Conservation (phyloP, 2,888 invertebrate species). For the Mantis religiosa region DNA sequence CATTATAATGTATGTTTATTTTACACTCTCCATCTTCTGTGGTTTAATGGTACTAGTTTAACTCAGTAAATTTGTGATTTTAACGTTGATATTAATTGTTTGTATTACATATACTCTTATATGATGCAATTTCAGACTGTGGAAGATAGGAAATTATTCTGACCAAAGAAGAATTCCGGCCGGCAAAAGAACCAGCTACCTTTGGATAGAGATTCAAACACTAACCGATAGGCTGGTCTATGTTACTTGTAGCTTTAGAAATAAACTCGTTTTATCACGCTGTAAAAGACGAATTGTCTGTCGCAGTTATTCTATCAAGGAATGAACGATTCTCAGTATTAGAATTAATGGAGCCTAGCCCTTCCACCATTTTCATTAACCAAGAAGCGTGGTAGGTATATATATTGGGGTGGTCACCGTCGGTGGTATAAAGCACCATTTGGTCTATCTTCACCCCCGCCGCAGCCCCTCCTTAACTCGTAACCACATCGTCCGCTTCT, state of each 20-base stretch:
- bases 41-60: no score
- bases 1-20: no score
- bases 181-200: no score
- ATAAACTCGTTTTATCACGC: neutral
- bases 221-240: neutral
- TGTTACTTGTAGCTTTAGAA: neutral
- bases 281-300: neutral
- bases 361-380: neutral
- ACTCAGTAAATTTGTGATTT: no score
- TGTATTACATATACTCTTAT: no score
- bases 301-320: neutral
- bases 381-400: neutral
- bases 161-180: no score
- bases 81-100: no score
- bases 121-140: no score
- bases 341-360: neutral
- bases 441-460: conserved; percentile 22
- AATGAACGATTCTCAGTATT: neutral
- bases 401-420: neutral
- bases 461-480: conserved; percentile 19
- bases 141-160: no score
- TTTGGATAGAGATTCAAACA: no score
- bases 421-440: neutral
- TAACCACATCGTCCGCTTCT: conserved; percentile 25
- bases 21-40: no score